Evolutionary conservation across 2,888 invertebrate species (phyloP).

Genomic region (Torymus auratus): DNA sequence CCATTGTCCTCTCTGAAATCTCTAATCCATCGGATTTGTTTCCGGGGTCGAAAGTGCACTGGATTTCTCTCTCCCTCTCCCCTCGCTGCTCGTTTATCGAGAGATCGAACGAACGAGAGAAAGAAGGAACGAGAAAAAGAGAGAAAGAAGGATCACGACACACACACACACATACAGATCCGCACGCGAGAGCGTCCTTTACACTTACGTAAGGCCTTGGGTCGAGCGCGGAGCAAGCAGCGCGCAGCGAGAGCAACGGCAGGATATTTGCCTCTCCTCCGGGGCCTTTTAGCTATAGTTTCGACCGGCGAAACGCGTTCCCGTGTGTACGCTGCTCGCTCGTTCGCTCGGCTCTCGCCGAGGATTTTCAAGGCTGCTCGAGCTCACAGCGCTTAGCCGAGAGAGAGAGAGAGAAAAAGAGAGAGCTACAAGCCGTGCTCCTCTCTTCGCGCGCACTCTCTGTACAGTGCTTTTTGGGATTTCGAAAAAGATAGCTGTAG

Average conservation of each 20-base stretch:
- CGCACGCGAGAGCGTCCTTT: conserved; percentile 48
- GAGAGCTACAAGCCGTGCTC: background rate
- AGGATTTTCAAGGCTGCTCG: conserved; percentile 54
- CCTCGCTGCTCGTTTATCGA: background rate
- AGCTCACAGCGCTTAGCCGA: background rate
- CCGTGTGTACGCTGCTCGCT: background rate
- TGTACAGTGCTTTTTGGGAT: too few relatives aligned
- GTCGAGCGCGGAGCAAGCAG: background rate
- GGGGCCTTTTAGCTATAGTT: conserved; percentile 44
- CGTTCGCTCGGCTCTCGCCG: background rate
- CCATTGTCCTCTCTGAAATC: background rate
- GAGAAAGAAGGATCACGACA: too few relatives aligned
- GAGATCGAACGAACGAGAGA: conserved; percentile 16
- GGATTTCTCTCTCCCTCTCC: background rate
- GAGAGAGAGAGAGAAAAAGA: too few relatives aligned
- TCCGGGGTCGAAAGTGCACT: conserved; percentile 15
- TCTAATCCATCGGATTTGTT: conserved; percentile 10
- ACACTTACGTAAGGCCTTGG: conserved; percentile 55
- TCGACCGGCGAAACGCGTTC: conserved; percentile 21
- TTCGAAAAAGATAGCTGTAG: too few relatives aligned
- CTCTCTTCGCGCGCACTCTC: background rate
- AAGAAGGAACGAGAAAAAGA: conserved; percentile 2
- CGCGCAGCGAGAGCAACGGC: background rate
- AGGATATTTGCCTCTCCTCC: conserved; percentile 37
- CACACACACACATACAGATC: background rate